Percentiles rank a stretch among this genome's conserved stretches.
Evolutionary conservation across 2,888 invertebrate species (phyloP).

Genomic region (Nomada goodeniana): DNA sequence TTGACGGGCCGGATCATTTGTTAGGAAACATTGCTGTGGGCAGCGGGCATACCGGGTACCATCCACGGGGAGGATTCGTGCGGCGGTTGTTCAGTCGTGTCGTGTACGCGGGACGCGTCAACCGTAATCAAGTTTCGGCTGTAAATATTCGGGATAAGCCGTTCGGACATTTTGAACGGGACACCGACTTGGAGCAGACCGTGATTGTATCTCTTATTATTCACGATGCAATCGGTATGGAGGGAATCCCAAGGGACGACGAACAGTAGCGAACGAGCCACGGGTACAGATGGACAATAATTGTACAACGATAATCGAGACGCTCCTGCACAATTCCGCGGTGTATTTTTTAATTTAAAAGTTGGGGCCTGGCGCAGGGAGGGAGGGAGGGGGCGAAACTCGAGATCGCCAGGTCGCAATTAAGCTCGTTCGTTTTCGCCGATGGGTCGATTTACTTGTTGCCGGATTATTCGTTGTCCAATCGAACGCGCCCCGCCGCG

Average conservation of each 20-base stretch:
- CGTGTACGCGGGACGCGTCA: conserved; percentile 15
- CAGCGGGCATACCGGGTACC: neutral
- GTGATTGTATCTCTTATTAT: conserved; percentile 41
- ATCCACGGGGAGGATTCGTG: neutral
- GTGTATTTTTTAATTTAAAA: neutral
- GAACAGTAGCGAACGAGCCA: conserved; percentile 15
- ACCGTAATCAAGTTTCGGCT: conserved; percentile 17
- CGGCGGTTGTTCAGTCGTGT: conserved; percentile 5
- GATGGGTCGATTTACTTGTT: conserved; percentile 38
- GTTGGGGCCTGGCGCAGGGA: neutral
- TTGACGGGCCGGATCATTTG: conserved; percentile 63
- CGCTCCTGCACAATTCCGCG: neutral
- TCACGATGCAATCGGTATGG: neutral
- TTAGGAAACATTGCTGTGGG: conserved; percentile 27
- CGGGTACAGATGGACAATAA: conserved; percentile 19
- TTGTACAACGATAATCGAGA: conserved; percentile 1
- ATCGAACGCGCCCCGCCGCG: neutral
- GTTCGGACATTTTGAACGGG: conserved; percentile 32
- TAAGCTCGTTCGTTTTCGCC: conserved; percentile 36
- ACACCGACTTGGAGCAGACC: conserved; percentile 18
- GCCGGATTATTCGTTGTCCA: conserved; percentile 14
- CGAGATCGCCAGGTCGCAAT: conserved; percentile 25
- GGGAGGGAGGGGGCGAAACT: neutral
- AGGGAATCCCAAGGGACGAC: neutral
- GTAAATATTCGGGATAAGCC: conserved; percentile 53